These are phyloP conservation scores for Scaptomyza caliginosa DNA, from an alignment of 2,888 invertebrate species.

Conservation along the genomic window DNA sequence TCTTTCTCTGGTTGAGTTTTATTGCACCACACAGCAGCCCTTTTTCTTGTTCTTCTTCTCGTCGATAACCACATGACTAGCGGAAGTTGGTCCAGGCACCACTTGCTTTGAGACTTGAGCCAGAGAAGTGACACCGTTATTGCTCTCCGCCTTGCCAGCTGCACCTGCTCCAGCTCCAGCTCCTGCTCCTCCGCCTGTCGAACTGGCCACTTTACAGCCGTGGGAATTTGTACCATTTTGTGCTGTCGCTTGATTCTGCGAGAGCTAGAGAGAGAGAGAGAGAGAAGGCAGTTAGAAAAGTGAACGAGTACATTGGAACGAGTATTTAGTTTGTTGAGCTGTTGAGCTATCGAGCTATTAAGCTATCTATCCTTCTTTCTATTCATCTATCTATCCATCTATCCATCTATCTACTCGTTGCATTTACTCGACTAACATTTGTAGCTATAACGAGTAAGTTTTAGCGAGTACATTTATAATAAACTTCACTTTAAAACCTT, in stretches of 20 bases:
- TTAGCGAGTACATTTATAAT: too few species aligned
- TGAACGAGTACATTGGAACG: neutral
- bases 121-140: constrained; percentile 82
- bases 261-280: constrained; percentile 67
- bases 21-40: constrained; percentile 97
- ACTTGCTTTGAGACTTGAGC: constrained; percentile 85
- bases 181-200: constrained; percentile 50
- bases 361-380: too few species aligned
- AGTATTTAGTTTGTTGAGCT: too few species aligned
- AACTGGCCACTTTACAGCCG: constrained; percentile 71
- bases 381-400: too few species aligned
- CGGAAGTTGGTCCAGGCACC: constrained; percentile 91
- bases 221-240: constrained; percentile 84
- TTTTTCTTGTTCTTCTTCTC: constrained; percentile 97
- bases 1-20: constrained; percentile 83
- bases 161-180: constrained; percentile 36
- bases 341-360: too few species aligned
- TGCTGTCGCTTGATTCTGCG: constrained; percentile 84
- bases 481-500: too few species aligned
- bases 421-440: too few species aligned
- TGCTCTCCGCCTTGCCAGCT: constrained; percentile 68
- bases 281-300: neutral
- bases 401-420: too few species aligned
- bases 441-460: too few species aligned
- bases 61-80: constrained; percentile 92